phyloP scores from a whole-genome alignment of 2,888 invertebrate genomes.

The Mythimna albipuncta region DNA sequence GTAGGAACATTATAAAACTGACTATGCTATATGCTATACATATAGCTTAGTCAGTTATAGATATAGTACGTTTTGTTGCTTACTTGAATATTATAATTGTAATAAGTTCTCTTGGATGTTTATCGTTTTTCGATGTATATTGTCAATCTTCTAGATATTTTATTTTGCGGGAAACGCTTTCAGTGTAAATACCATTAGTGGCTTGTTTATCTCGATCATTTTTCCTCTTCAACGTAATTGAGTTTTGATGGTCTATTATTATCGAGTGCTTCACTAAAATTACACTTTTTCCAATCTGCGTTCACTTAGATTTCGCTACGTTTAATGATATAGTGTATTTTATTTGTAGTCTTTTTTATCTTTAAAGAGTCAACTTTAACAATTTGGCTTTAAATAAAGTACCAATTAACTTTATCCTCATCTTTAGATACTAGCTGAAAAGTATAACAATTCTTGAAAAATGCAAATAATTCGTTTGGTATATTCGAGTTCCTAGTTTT shows the following conservation, averaged over 20 bases:
- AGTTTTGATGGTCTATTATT: background rate
- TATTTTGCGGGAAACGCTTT: conserved; percentile 18
- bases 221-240: background rate
- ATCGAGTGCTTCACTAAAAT: conserved; percentile 13
- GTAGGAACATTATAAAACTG: no score
- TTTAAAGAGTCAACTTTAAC: background rate
- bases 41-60: no score
- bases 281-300: background rate
- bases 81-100: conserved; percentile 2
- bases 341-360: background rate
- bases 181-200: conserved; percentile 16
- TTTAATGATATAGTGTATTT: background rate
- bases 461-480: background rate
- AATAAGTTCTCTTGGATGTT: background rate
- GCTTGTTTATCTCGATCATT: conserved; percentile 15
- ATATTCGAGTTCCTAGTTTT: background rate
- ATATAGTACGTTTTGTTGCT: background rate
- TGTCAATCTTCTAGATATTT: background rate
- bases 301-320: background rate
- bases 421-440: background rate
- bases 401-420: background rate
- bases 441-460: no score
- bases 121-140: conserved; percentile 4
- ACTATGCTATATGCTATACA: no score
- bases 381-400: background rate